A percentile compares a stretch with the other conserved stretches of the same genome.
Evolutionary conservation across 2,888 invertebrate species (phyloP).

Genomic region (Folsomia manolachei): DNA sequence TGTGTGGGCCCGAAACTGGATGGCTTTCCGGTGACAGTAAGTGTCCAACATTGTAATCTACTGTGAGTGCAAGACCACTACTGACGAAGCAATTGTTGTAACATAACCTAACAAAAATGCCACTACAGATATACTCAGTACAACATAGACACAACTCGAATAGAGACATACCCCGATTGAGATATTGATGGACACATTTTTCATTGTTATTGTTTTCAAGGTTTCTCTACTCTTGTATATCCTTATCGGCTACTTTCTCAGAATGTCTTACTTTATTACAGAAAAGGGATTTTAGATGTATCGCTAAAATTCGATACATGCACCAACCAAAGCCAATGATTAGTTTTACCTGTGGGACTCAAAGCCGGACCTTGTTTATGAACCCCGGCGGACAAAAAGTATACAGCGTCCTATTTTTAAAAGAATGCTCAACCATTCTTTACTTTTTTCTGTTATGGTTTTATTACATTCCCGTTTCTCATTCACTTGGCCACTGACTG

Average conservation of each 20-base stretch:
- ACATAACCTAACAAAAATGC: no score
- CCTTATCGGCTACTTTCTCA: conserved; percentile 15
- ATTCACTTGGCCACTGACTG: not conserved
- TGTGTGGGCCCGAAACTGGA: not conserved
- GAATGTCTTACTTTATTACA: not conserved
- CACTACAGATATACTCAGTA: no score
- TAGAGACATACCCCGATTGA: no score
- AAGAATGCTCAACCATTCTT: not conserved
- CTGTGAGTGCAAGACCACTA: not conserved
- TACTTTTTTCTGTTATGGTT: not conserved
- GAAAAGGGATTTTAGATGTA: not conserved
- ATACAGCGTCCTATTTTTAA: no score
- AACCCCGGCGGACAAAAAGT: not conserved
- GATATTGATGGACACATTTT: conserved; percentile 16
- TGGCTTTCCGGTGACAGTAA: not conserved
- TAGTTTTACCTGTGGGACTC: not conserved
- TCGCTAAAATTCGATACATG: not conserved
- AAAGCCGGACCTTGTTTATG: not conserved
- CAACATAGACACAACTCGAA: no score
- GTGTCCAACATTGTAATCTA: conserved; percentile 1
- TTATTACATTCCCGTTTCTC: not conserved
- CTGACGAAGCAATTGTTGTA: not conserved
- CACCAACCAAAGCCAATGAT: not conserved
- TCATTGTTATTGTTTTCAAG: conserved; percentile 21
- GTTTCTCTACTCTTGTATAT: not conserved